Evolutionary conservation across 2,888 invertebrate species (phyloP), one percentile per base, ranked within the genome.

Genomic region (Vesta saturnalis): DNA sequence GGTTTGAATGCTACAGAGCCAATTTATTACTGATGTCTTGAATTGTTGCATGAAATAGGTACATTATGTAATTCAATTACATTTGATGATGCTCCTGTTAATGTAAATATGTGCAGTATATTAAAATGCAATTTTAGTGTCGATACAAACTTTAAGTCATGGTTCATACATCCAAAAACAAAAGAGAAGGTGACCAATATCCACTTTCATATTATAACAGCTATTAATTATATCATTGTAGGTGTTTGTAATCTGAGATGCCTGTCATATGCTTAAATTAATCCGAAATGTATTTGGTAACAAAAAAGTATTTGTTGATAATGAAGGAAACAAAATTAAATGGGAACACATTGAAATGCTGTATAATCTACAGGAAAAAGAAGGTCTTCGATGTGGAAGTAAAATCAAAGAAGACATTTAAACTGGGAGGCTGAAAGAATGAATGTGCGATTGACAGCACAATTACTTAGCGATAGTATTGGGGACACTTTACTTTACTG

Each of bases 1-100:
- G n/a, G n/a, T n/a, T 30, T 77, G n/a, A n/a, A n/a, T n/a, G n/a
- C n/a, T n/a, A n/a, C n/a, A n/a, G n/a, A n/a, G 52, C n/a, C n/a
- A n/a, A 77, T 77, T 66, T 70, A 70, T 5, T 15, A 49, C 21
- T 78, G 77, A 78, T 64, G 60, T 77, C 23, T 78, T 77, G n/a
- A 56, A 76, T 6, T 72, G 66, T 18, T 73, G 60, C 23, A 67
- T 62, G 71, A 74, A 54, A 71, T 71, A 47, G 76, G 74, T 5
- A 73, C 72, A 4, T 39, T 23, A 22, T 61, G 72, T 52, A 47
- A 73, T n/a, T 63, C 72, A 12, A 2, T 78, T 12, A 77, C 77
- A 46, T 78, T 77, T 71, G 77, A 78, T 73, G 78, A 76, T 58
- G 74, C 62, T 5, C 6, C 74, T 16, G 68, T 73, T 16, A 77